Conservation (phyloP, 2,888 invertebrate genomes). For the Melanostoma scalare region DNA sequence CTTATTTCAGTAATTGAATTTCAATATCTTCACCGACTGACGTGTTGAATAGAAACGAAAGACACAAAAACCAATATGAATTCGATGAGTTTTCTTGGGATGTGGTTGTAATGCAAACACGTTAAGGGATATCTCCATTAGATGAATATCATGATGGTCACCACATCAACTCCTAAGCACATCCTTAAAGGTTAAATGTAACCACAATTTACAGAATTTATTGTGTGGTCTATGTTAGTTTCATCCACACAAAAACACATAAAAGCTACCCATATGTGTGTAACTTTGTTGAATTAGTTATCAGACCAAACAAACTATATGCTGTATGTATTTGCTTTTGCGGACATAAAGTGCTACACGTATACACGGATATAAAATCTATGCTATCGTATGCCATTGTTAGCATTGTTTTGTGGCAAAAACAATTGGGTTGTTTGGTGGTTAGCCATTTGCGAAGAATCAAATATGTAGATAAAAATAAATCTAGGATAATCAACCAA, state of each 20-base stretch:
- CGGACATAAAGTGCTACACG: not conserved
- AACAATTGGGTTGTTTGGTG: slow-evolving; percentile 32
- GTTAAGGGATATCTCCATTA: not conserved
- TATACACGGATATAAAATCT: not conserved
- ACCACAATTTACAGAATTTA: slow-evolving; percentile 22
- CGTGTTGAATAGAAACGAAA: slow-evolving; percentile 17
- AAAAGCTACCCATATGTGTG: not conserved
- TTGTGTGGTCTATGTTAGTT: slow-evolving; percentile 22
- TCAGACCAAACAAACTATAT: slow-evolving; percentile 9
- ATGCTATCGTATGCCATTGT: not conserved
- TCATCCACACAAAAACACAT: slow-evolving; percentile 9
- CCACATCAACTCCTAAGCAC: slow-evolving; percentile 16
- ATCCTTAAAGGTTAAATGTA: slow-evolving; percentile 28
- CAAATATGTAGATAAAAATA: slow-evolving; percentile 25
- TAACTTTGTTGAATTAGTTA: slow-evolving; percentile 17
- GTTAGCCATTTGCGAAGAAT: slow-evolving; percentile 20
- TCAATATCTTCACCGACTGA: not conserved
- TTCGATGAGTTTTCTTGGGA: not conserved
- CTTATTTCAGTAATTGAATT: slow-evolving; percentile 11
- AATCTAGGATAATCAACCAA: slow-evolving; percentile 32
- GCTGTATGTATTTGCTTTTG: not conserved
- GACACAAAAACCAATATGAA: not conserved
- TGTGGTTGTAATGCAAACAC: not conserved
- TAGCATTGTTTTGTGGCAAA: slow-evolving; percentile 35
- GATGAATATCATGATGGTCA: not conserved